A percentile compares a stretch with the other conserved stretches of the same genome.
These are phyloP conservation scores for Dusona sp. DNA, from an alignment of 2,888 invertebrate species.

Conservation along the genomic window DNA sequence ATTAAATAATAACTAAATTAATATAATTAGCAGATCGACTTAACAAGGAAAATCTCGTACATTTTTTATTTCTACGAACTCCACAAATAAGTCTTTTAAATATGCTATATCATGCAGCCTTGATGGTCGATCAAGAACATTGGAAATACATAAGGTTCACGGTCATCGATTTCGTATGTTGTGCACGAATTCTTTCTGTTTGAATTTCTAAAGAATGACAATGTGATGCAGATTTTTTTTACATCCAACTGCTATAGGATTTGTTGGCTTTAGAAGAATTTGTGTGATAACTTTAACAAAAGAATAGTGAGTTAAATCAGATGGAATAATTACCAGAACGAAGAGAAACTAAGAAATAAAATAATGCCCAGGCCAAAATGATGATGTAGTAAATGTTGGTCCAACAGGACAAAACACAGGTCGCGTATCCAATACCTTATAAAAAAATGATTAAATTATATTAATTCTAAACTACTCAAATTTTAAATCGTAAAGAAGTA, in stretches of 20 bases:
- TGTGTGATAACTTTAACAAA: background rate
- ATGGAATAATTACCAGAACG: constrained; percentile 87
- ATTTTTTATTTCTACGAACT: background rate
- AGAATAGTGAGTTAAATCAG: background rate
- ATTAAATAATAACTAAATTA: background rate
- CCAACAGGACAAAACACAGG: constrained; percentile 99
- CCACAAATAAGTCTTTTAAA: background rate
- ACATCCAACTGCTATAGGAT: constrained; percentile 1
- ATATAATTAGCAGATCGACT: background rate
- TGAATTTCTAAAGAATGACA: constrained; percentile 34
- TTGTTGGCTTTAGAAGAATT: background rate
- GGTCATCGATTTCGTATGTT: constrained; percentile 32
- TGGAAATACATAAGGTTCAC: constrained; percentile 38
- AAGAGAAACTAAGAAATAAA: constrained; percentile 97
- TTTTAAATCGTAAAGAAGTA: background rate
- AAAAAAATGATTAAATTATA: constrained; percentile 19
- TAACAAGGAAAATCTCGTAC: background rate
- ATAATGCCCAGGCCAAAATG: constrained; percentile 98
- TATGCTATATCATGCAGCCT: background rate
- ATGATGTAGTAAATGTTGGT: constrained; percentile 99
- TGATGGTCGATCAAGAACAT: constrained; percentile 3
- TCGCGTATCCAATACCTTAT: constrained; percentile 97
- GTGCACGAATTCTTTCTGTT: constrained; percentile 40
- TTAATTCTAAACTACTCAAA: background rate
- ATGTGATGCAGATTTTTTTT: constrained; percentile 48